Evolutionary conservation across 2,797 vertebrate species (phyloP).

Genomic region (Euthynnus affinis): DNA sequence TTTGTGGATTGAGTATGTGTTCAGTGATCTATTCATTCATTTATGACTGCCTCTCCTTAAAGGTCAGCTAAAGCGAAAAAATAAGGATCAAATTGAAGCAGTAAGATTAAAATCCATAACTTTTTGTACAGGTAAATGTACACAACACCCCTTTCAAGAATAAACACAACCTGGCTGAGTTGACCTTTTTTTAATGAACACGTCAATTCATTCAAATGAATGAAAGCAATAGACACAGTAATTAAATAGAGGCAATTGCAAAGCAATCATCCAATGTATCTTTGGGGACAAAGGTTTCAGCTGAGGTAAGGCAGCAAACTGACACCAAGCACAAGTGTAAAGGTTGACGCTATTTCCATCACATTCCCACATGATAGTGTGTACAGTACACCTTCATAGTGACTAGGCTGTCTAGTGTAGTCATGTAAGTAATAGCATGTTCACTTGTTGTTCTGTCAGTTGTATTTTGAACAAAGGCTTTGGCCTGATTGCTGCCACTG

Average conservation of each 20-base stretch:
- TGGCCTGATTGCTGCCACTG: constrained; percentile 36
- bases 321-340: constrained; percentile 21
- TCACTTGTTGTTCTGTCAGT: background rate
- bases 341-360: constrained; percentile 22
- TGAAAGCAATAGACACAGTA: constrained; percentile 69
- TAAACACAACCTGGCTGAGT: constrained; percentile 26
- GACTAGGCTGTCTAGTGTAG: background rate
- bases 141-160: background rate
- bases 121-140: background rate
- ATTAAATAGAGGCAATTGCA: constrained; percentile 83
- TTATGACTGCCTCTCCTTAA: too few relatives aligned
- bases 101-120: background rate
- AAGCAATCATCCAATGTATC: constrained; percentile 79
- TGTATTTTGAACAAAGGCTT: background rate
- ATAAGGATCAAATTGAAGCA: background rate
- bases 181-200: constrained; percentile 83
- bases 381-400: background rate
- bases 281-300: constrained; percentile 60
- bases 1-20: background rate
- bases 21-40: background rate
- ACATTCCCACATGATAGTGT: background rate
- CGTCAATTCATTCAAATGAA: constrained; percentile 80
- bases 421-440: background rate
- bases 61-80: background rate
- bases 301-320: constrained; percentile 41